These are phyloP conservation scores for Montifringilla adamsi DNA, from an alignment of 2,113 vertebrate genomes.

Conservation along the genomic window DNA sequence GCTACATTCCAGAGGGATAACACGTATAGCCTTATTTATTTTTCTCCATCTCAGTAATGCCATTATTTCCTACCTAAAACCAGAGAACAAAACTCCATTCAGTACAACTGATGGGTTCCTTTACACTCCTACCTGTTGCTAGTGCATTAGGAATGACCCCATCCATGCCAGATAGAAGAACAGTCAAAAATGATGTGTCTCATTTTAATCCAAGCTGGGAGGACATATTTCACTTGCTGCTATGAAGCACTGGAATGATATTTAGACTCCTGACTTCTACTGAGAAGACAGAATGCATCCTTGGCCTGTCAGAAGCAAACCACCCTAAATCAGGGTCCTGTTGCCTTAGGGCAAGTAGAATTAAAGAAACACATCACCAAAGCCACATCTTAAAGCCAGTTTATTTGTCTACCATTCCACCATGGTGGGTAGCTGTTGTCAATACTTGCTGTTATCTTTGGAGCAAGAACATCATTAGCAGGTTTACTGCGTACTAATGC, in stretches of 20 bases:
- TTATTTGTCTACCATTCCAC: background rate
- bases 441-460: background rate
- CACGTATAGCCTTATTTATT: background rate
- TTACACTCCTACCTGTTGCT: background rate
- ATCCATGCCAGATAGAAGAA: background rate
- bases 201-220: background rate
- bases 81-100: background rate
- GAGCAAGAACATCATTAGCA: background rate
- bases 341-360: background rate
- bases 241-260: background rate
- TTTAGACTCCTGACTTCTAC: background rate
- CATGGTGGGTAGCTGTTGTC: background rate
- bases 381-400: background rate
- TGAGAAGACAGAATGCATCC: background rate
- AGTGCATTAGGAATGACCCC: background rate
- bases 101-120: background rate
- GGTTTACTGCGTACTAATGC: background rate
- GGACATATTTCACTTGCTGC: background rate
- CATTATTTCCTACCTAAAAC: background rate
- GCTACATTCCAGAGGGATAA: background rate
- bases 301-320: background rate
- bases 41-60: background rate
- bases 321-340: background rate
- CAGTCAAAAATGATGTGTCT: rapidly evolving
- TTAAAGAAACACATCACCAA: background rate